Evolutionary conservation across 2,113 vertebrate genomes (phyloP), one percentile per base, ranked within the genome.

Genomic region (Trichechus manatus): DNA sequence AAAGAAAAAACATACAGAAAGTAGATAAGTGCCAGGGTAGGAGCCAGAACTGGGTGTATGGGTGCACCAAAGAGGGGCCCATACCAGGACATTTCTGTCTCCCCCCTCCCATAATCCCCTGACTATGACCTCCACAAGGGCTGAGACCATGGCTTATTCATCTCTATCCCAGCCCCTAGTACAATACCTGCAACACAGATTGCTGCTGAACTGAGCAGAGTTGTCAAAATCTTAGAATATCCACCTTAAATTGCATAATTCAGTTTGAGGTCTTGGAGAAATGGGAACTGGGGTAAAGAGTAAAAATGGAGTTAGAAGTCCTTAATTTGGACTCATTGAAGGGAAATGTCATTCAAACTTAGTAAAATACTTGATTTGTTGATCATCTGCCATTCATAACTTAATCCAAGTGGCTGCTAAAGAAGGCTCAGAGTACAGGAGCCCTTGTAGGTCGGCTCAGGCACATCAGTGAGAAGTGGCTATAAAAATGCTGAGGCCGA

Each of bases 1-100:
- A 83, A 74, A 92, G 53, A 36, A 31, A 66, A 93, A 95, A 68
- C 36, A 47, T 13, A 86, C 79, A 83, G 22, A 79, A 61, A n/a
- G 53, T 31, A 25, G 22, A 13, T 33, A 75, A 23, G 31, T 33
- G 6, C 59, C 79, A 56, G 50, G 39, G 10, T 6, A 56, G 56
- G 25, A 87, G 14, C 29, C 50, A 75, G 66, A 23, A 74, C 64
- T 77, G n/a, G 39, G 72, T 74, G 14, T 93, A 6, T 78, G 61
- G n/a, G 6, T 61, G 20, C 19, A 25, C 75, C 25, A 47, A n/a
- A 31, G 27, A 94, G 25, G 5, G 17, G 3, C 11, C 25, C 14
- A 20, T 7, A 20, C 68, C 64, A 27, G 29, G 74, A 42, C n/a
- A 81, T 7, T 70, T 27, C 77, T 44, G 23, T 27, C 63, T 36